Evolutionary conservation across 2,113 vertebrate species (phyloP), one percentile per base, ranked within the genome.

Genomic region (Clarias gariepinus): DNA sequence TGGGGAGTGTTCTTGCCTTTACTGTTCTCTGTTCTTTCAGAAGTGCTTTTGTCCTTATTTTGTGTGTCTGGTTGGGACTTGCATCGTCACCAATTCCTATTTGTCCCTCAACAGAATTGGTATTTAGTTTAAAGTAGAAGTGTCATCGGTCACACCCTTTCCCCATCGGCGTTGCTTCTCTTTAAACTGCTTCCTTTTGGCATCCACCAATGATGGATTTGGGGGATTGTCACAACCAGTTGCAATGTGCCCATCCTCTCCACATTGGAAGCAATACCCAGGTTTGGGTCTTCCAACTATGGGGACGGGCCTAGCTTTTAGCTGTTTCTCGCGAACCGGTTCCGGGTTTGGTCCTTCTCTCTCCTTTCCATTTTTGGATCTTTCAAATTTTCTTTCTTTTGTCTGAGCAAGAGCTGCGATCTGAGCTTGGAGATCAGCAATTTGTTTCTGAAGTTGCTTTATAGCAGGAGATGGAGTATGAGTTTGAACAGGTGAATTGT

Each of bases 371-470:
- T 41, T 4, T 41, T 41, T 41, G 36, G 36, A 4, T 41, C 36
- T 41, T 41, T 41, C 41, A 41, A 6, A 41, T 41, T 41, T 41
- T 6, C 41, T 41, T 41, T 41, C 41, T 41, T 41, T 41, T 41
- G 41, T 41, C 41, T 41, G 41, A 6, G 41, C 41, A 41, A 41
- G 41, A 41, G 41, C 4, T 41, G 85, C 85, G 25, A 71, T 60
- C 36, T 86, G 64, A 3, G 60, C n/a, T 71, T 83, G 58, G 11
- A 87, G 30, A 2, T 69, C 30, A 15, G 73, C 74, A 30, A 87
- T 11, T 61, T 87, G 61, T 15, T 84, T 84, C 63, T 79, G 41
- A 6, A 87, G 69, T 52, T 77, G 41, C 41, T 41, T 41, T 41
- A 41, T 41, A 41, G 41, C 41, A 41, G 41, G 41, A 41, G 41